Percentiles rank a stretch among this genome's conserved stretches.
Conservation (phyloP, 2,888 invertebrate species). For the Drosophila subquinaria region DNA sequence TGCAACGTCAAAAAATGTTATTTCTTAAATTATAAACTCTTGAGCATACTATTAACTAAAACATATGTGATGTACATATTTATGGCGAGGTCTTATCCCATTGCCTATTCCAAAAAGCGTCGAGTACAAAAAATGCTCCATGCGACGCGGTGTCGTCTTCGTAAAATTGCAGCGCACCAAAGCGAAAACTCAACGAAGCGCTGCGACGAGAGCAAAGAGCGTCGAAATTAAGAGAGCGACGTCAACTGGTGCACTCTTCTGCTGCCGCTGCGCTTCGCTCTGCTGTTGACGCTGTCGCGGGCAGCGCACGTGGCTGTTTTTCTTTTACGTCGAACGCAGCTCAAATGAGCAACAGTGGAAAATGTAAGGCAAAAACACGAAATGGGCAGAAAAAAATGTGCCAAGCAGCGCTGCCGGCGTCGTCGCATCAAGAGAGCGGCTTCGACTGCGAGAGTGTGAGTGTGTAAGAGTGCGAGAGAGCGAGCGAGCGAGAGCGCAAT, state of each 20-base stretch:
- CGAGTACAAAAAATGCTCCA: constrained; percentile 19
- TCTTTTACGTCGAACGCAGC: constrained; percentile 54
- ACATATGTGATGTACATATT: constrained; percentile 18
- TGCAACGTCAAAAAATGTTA: neutral
- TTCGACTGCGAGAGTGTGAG: constrained; percentile 4
- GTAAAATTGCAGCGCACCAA: constrained; percentile 20
- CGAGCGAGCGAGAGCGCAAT: constrained; percentile 36
- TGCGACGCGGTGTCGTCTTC: constrained; percentile 7
- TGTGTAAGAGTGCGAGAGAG: constrained; percentile 36
- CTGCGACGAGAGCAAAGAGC: constrained; percentile 40
- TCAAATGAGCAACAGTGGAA: constrained; percentile 71
- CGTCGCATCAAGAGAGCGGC: constrained; percentile 36
- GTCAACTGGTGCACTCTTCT: constrained; percentile 37
- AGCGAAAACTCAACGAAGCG: constrained; percentile 75
- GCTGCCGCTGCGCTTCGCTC: neutral
- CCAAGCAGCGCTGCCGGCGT: constrained; percentile 53
- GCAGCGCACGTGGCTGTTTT: constrained; percentile 67
- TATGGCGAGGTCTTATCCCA: constrained; percentile 22
- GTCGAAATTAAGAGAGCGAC: constrained; percentile 54
- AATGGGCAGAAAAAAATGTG: constrained; percentile 66
- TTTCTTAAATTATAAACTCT: neutral
- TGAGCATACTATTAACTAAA: constrained; percentile 29
- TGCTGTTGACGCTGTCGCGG: constrained; percentile 27
- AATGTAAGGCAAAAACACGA: constrained; percentile 46
- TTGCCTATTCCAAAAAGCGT: constrained; percentile 44